Percentiles rank a stretch among this genome's conserved stretches.
These are phyloP conservation scores for Cavia porcellus DNA, from an alignment of 2,113 vertebrate species.

Conservation along the genomic window DNA sequence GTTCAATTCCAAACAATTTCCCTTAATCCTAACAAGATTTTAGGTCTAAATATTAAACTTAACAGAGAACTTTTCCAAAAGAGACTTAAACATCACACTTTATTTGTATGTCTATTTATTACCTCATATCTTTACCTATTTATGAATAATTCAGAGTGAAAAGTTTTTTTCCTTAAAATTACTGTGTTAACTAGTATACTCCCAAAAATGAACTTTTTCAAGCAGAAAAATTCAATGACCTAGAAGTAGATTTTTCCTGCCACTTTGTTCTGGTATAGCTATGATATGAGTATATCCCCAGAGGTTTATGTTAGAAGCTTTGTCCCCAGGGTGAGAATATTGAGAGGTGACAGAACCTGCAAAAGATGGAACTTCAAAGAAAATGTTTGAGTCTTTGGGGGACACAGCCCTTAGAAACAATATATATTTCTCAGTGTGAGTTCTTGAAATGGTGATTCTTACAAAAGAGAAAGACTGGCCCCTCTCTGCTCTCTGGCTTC, in stretches of 20 bases:
- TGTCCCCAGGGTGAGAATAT: background rate
- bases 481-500: background rate
- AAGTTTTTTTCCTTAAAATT: constrained; percentile 4
- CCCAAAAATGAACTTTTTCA: constrained; percentile 35
- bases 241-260: constrained; percentile 40
- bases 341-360: background rate
- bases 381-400: background rate
- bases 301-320: background rate
- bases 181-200: background rate
- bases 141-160: background rate
- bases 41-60: background rate
- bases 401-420: background rate
- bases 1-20: background rate
- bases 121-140: constrained; percentile 30
- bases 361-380: background rate
- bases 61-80: constrained; percentile 47
- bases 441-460: background rate
- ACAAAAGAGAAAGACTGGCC: background rate
- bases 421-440: background rate
- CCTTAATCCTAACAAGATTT: constrained; percentile 12
- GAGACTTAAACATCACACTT: constrained; percentile 15
- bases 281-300: background rate
- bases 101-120: constrained; percentile 8
- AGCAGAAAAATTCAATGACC: constrained; percentile 27
- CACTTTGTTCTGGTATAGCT: background rate